These are phyloP conservation scores for Tupaia tana DNA, from an alignment of 2,113 vertebrate genomes.

Conservation along the genomic window DNA sequence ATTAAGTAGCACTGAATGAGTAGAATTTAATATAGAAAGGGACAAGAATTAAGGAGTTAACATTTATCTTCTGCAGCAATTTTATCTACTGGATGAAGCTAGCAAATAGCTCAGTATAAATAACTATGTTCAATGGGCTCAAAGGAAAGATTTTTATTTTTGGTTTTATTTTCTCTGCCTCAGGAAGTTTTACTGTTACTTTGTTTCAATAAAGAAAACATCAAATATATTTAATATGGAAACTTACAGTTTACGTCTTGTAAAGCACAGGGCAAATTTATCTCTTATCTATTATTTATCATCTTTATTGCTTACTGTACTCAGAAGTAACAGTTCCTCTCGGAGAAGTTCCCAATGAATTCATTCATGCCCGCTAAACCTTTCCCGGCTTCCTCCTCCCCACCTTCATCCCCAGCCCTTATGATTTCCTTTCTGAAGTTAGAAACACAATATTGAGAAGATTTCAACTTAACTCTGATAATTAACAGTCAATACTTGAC, in stretches of 20 bases:
- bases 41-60: slow-evolving; percentile 36
- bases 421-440: background rate
- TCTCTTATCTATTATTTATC: slow-evolving; percentile 22
- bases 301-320: background rate
- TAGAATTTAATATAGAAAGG: slow-evolving; percentile 43
- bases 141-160: slow-evolving; percentile 40
- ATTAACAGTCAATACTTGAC: background rate
- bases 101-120: slow-evolving; percentile 49
- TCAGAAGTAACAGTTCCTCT: background rate
- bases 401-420: no score
- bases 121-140: slow-evolving; percentile 27
- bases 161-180: background rate
- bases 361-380: background rate
- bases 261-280: slow-evolving; percentile 18
- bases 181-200: slow-evolving; percentile 42
- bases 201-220: slow-evolving; percentile 50
- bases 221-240: slow-evolving; percentile 60
- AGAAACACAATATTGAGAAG: background rate
- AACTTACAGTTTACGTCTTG: slow-evolving; percentile 1
- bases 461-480: background rate
- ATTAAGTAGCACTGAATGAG: slow-evolving; percentile 18
- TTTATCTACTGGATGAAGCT: slow-evolving; percentile 35
- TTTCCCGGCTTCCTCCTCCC: background rate
- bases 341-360: background rate
- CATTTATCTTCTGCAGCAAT: slow-evolving; percentile 49